phyloP scores from a whole-genome alignment of 2,888 invertebrate species.

The Exephanes ischioxanthus region DNA sequence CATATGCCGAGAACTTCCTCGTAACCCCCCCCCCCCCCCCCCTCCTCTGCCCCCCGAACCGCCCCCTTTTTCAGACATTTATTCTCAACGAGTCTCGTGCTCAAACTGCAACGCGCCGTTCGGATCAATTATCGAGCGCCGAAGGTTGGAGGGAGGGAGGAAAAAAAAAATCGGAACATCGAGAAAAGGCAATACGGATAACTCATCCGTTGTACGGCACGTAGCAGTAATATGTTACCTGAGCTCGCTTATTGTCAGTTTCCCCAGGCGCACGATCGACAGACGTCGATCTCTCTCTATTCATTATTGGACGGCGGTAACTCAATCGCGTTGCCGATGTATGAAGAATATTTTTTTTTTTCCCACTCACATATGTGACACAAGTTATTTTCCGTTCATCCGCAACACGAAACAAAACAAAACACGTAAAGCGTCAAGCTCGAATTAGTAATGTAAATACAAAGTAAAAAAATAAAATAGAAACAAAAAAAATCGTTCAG shows the following conservation, averaged over 20 bases:
- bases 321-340: not conserved
- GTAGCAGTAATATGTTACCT: constrained; percentile 2
- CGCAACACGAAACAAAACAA: not conserved
- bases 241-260: not conserved
- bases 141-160: constrained; percentile 4
- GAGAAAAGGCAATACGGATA: constrained; percentile 5
- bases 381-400: constrained; percentile 1
- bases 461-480: no score
- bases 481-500: not conserved
- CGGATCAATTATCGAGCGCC: constrained; percentile 36
- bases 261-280: not conserved
- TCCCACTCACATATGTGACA: constrained; percentile 4
- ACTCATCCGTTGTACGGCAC: not conserved
- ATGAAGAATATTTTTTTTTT: not conserved
- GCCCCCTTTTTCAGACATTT: not conserved
- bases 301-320: not conserved
- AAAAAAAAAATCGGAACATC: not conserved
- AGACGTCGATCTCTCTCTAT: not conserved
- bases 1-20: not conserved
- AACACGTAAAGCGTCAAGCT: not conserved
- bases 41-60: no score
- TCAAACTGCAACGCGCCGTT: not conserved
- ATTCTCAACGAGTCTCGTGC: not conserved
- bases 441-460: not conserved
- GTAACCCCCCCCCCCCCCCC: not conserved